A percentile compares a stretch with the other conserved stretches of the same genome.
Evolutionary conservation across 2,888 invertebrate species (phyloP).

Genomic region (Onthophagus sagittarius): DNA sequence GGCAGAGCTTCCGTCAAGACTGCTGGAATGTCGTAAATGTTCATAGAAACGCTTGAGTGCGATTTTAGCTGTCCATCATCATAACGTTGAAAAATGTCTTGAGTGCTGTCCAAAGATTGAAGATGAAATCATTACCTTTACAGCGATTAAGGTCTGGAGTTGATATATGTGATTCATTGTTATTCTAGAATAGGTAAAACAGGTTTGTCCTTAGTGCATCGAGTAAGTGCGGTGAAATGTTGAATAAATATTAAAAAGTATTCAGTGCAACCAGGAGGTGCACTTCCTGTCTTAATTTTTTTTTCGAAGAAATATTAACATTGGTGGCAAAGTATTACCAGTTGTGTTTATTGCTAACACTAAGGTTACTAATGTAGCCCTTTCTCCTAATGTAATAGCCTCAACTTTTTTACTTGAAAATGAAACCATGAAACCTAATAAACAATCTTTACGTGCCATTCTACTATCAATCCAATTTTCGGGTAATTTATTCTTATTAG

Average conservation of each 20-base stretch:
- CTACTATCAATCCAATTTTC: slow-evolving; percentile 14
- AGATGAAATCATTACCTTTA: slow-evolving; percentile 26
- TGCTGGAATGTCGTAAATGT: slow-evolving; percentile 25
- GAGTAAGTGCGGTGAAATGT: too few species aligned
- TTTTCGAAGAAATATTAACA: too few species aligned
- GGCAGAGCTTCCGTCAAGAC: slow-evolving; percentile 21
- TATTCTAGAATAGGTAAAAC: slow-evolving; percentile 23
- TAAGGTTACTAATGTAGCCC: too few species aligned
- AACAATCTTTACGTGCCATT: slow-evolving; percentile 20
- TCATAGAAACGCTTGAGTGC: slow-evolving; percentile 22
- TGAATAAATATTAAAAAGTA: too few species aligned
- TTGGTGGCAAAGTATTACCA: too few species aligned
- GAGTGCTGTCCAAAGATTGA: slow-evolving; percentile 27
- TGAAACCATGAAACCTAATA: slow-evolving; percentile 26
- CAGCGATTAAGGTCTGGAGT: slow-evolving; percentile 23
- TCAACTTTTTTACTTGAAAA: too few species aligned
- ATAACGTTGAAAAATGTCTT: slow-evolving; percentile 21
- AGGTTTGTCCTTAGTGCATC: slow-evolving; percentile 23
- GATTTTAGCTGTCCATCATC: slow-evolving; percentile 22
- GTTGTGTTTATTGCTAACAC: too few species aligned
- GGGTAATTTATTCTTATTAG: slow-evolving; percentile 5
- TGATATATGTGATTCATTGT: slow-evolving; percentile 25
- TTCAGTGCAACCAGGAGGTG: too few species aligned
- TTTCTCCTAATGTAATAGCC: too few species aligned
- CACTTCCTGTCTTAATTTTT: too few species aligned